Base-by-base conservation (phyloP, 2,113 vertebrate species). In the Grantiella picta region DNA sequence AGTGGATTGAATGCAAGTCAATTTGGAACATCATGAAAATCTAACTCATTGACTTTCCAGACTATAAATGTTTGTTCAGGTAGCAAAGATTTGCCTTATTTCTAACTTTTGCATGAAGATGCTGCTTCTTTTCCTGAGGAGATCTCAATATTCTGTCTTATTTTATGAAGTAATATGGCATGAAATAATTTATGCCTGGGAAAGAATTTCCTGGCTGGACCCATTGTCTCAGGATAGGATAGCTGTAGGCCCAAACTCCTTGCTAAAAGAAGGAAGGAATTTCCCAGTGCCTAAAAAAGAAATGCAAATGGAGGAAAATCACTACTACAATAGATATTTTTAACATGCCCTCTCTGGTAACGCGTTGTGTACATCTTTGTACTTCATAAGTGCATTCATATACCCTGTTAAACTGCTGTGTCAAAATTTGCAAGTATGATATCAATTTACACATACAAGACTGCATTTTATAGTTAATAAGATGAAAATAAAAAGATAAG, bases 181-280 rank as follows among this genome's bases (percentile, higher is more conserved):
- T 44, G 31, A 93, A 82, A 80, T 53, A 33, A 40, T 92, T 89
- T 57, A 64, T 49, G 7, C 57, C 4, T 89, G 28, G 28, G 20
- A 73, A 80, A 82, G 13, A 81, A 73, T 54, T 90, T 80, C 25
- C 20, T 22, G 15, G 5, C 29, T 61, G 24, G 29, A 15, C 61
- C 17, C 15, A 7, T 22, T 69, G 17, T 33, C 54, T 82, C 47
- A 36, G 25, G 17, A 42, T 5, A 61, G 18, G 33, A 69, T 16
- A 15, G 12, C 8, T 0, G 0, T 11, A 47, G 20, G 59, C 31
- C 11, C 20, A 47, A 31, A 21, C 7, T 22, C 7, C n/a, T 6
- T 53, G 14, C 17, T 45, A 54, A 68, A 76, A 68, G 9, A 83
- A 25, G 20, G 12, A 81, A 80, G 70, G 12, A 86, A 73, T 70